A percentile compares a stretch with the other conserved stretches of the same genome.
These are phyloP conservation scores for Silurus meridionalis DNA, from an alignment of 2,113 vertebrate species.

Conservation along the genomic window DNA sequence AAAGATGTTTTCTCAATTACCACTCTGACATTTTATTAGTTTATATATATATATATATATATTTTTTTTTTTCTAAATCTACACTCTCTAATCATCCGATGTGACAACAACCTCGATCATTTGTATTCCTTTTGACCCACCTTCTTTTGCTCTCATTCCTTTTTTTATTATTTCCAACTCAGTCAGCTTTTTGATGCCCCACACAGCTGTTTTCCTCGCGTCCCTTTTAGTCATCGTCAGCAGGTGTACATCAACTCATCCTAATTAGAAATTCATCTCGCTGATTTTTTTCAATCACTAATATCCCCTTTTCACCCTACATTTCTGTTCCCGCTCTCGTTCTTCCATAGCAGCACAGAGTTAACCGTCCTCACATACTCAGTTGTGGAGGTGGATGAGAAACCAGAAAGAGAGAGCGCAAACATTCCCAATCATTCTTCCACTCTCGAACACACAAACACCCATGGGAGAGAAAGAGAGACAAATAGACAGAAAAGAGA, in stretches of 20 bases:
- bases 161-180: not conserved
- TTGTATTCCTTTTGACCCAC: not conserved
- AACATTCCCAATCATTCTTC: not conserved
- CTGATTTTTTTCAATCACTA: not conserved
- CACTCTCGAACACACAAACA: not conserved
- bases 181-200: slow-evolving; percentile 6
- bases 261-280: not conserved
- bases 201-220: slow-evolving; percentile 1
- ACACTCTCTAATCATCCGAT: not conserved
- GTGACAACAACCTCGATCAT: not conserved
- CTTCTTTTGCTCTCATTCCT: not conserved
- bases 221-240: slow-evolving; percentile 9
- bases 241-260: slow-evolving; percentile 7
- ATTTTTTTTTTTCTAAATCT: not conserved
- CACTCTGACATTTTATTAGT: not conserved
- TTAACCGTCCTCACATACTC: not conserved
- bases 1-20: slow-evolving; percentile 45
- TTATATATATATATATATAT: not conserved
- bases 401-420: not conserved
- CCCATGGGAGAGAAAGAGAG: slow-evolving; percentile 4
- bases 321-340: not conserved
- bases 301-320: not conserved
- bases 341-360: not conserved
- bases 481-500: not conserved
- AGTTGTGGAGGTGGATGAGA: slow-evolving; percentile 16